Evolutionary conservation across 2,888 invertebrate species (phyloP), one percentile per base, ranked within the genome.

Genomic region (Oithona nana): DNA sequence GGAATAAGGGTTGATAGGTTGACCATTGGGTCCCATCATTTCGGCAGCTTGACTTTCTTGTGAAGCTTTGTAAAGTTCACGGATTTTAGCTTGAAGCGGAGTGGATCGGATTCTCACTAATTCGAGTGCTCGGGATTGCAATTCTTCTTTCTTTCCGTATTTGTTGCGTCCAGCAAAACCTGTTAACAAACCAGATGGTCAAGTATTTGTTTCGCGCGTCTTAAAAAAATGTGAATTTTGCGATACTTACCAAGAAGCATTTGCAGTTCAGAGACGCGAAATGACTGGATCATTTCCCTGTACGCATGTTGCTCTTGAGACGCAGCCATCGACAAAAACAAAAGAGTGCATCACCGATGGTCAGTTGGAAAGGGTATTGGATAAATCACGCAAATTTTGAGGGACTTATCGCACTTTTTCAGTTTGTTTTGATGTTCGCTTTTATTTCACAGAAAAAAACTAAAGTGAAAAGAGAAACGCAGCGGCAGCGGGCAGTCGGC

Each of bases 251-350:
- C 59, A 71, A 88, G 78, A 71, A 88, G 76, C 75, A 82, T 82
- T 77, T 87, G 86, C 71, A 88, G 81, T 75, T 87, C 88, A 73
- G 84, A 83, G 69, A 87, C 86, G 70, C 88, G 81, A 76, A 88
- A 86, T 71, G 79, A 80, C 74, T 81, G 71, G 58, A 80, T 72
- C 79, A 80, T 79, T 16, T 39, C 39, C 39, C 39, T 39, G 39
- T 11, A 16, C 39, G 16, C 39, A 39, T 39, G 8, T 39, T 39
- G 39, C 39, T 39, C 39, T 39, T 39, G 6, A 39, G 39, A 39
- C 16, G 39, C 6, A 16, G 39, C 39, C 39, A 39, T 39, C 39
- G 39, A 39, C 39, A 16, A 39, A 39, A 16, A 39, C n/a, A n/a
- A n/a, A n/a, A n/a, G n/a, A n/a, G n/a, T n/a, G n/a, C n/a, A n/a